These are phyloP conservation scores for Therioaphis trifolii DNA, from an alignment of 2,888 invertebrate genomes.

Conservation along the genomic window DNA sequence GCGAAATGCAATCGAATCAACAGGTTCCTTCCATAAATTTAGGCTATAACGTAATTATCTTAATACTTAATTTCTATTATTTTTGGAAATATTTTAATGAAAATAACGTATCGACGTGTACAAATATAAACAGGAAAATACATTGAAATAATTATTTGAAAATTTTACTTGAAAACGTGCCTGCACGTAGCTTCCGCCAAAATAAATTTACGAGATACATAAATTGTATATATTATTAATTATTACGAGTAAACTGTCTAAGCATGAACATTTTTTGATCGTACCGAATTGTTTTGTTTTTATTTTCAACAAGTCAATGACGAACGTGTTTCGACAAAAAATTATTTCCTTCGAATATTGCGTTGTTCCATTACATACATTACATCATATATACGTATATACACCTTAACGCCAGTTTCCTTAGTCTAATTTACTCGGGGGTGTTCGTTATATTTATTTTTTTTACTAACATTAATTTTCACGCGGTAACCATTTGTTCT, in stretches of 20 bases:
- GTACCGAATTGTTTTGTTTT: background rate
- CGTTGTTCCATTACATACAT: background rate
- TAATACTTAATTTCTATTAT: background rate
- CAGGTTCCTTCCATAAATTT: background rate
- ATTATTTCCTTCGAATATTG: background rate
- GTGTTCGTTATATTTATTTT: conserved; percentile 24
- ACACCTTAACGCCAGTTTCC: background rate
- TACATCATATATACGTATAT: too few relatives aligned
- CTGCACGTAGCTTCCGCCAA: background rate
- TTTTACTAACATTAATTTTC: conserved; percentile 46
- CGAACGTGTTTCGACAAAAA: background rate
- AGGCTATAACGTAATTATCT: background rate
- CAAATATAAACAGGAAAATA: background rate
- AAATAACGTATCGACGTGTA: background rate
- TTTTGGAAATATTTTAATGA: too few relatives aligned
- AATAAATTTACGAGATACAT: conserved; percentile 17
- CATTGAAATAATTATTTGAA: background rate
- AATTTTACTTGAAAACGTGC: conserved; percentile 3
- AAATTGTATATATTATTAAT: too few relatives aligned
- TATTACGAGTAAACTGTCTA: background rate
- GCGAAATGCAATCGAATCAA: conserved; percentile 17
- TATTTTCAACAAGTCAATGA: background rate
- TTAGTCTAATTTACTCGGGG: conserved; percentile 31
- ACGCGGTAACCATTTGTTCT: conserved; percentile 56
- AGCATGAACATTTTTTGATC: background rate